These are phyloP conservation scores for Agonopterix heracliana DNA, from an alignment of 2,888 invertebrate genomes.

Conservation along the genomic window DNA sequence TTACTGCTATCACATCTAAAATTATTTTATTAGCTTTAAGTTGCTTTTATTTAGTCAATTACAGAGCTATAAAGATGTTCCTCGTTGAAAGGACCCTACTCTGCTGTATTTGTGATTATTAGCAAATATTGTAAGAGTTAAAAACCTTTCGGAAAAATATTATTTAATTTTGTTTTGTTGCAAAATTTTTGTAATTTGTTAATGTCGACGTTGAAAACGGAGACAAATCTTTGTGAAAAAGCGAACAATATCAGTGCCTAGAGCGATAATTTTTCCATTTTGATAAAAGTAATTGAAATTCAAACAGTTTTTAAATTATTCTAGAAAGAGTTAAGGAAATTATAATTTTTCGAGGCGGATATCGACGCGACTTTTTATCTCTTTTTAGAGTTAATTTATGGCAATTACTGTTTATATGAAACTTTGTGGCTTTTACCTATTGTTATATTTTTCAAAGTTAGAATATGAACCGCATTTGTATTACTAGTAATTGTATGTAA, in stretches of 20 bases:
- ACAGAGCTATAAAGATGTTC: constrained; percentile 7
- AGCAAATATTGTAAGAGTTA: constrained; percentile 65
- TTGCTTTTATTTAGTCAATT: constrained; percentile 6
- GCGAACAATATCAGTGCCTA: constrained; percentile 58
- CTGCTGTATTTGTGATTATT: constrained; percentile 58
- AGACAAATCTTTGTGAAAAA: constrained; percentile 32
- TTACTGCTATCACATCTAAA: constrained; percentile 30
- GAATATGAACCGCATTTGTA: constrained; percentile 68
- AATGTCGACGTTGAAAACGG: constrained; percentile 33
- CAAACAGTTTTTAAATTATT: constrained; percentile 28
- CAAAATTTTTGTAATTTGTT: constrained; percentile 36
- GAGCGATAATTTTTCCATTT: constrained; percentile 56
- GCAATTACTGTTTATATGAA: constrained; percentile 57
- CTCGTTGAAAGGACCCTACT: constrained; percentile 49
- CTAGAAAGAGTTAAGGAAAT: not conserved
- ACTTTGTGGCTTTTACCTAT: constrained; percentile 67
- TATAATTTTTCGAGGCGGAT: not conserved
- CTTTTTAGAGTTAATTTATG: constrained; percentile 17
- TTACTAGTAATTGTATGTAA: constrained; percentile 63
- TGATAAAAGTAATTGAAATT: constrained; percentile 39
- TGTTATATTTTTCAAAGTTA: constrained; percentile 72
- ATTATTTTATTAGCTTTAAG: constrained; percentile 3
- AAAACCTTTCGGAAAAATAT: constrained; percentile 32
- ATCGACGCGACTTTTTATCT: not conserved
- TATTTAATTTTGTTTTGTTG: constrained; percentile 28